These are phyloP conservation scores for Plagodis pulveraria DNA, from an alignment of 2,888 invertebrate species.

Conservation along the genomic window DNA sequence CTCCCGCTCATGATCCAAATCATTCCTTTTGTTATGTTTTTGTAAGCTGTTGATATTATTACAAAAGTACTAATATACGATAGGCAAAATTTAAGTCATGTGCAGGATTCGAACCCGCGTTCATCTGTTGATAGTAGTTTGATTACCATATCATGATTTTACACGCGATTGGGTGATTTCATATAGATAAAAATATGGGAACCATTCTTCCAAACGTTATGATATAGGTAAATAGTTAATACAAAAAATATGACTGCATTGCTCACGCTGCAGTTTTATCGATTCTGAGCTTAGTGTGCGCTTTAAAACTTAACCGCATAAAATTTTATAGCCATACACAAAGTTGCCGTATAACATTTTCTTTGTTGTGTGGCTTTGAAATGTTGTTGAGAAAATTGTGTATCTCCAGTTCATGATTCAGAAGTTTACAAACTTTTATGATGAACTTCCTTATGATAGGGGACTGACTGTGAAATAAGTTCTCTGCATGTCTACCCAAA, in stretches of 20 bases:
- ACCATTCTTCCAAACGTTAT: no score
- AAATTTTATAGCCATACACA: conserved; percentile 20
- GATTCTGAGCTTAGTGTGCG: conserved; percentile 8
- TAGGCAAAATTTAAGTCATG: no score
- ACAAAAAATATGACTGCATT: not conserved
- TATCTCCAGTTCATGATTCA: conserved; percentile 11
- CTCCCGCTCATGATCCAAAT: no score
- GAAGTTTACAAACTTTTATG: conserved; percentile 3
- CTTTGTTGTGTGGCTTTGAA: conserved; percentile 17
- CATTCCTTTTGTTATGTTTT: no score
- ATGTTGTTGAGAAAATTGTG: conserved; percentile 13
- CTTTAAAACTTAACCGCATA: conserved; percentile 17
- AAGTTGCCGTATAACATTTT: conserved; percentile 20
- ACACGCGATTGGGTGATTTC: no score
- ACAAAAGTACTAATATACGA: no score
- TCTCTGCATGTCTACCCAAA: not conserved
- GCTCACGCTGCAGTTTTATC: conserved; percentile 3
- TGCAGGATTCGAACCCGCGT: no score
- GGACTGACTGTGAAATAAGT: not conserved
- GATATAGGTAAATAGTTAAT: no score
- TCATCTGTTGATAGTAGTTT: no score
- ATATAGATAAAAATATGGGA: no score
- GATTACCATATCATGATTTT: no score
- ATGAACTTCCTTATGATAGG: conserved; percentile 1
- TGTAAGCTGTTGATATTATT: no score